Base-by-base conservation (phyloP, 2,888 invertebrate genomes). In the Metellina segmentata region DNA sequence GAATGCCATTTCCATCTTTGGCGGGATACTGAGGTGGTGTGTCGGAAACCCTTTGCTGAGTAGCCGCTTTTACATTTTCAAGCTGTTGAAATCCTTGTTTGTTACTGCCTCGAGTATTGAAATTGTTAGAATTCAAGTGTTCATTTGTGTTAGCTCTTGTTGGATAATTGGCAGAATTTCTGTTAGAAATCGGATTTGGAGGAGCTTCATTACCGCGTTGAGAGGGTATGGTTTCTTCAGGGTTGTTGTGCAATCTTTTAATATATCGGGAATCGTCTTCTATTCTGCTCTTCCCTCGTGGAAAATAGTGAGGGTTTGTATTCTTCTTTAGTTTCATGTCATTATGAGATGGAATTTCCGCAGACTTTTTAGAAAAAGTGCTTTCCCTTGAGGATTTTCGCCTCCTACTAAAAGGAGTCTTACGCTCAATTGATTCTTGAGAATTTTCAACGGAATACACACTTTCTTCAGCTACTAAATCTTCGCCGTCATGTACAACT, bases 401-500 rank as follows among this genome's bases (percentile, higher is more conserved):
- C 11, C 82, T 91, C 9, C 82, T 53, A n/a, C 49, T 83, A 11
- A 82, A 82, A 8, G 72, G 53, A 48, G 51, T n/a, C 13, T 70
- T 89, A 2, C 34, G 49, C 7, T 69, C 72, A 9, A 7, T 69
- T 16, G 34, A 6, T 51, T 85, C 89, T 77, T 85, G 85, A 49
- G 81, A 81, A 19, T 52, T 70, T n/a, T 85, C 88, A 51, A 89
- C 89, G 1, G 89, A 81, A 6, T 48, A 34, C 0, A 77, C 61
- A 51, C 89, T 92, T 75, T 92, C 92, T 72, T 92, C 85, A 6
- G 92, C 92, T 13, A 86, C 71, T 19, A 92, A 20, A 81, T 92
- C 91, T 8, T 85, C 89, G 0, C 70, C 81, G n/a, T 81, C 85
- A 6, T 74, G 78, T 6, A 91, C 11, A 4, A 75, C 16, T 49